Evolutionary conservation across 2,797 vertebrate species (phyloP).

Genomic region (Amazonetta brasiliensis): DNA sequence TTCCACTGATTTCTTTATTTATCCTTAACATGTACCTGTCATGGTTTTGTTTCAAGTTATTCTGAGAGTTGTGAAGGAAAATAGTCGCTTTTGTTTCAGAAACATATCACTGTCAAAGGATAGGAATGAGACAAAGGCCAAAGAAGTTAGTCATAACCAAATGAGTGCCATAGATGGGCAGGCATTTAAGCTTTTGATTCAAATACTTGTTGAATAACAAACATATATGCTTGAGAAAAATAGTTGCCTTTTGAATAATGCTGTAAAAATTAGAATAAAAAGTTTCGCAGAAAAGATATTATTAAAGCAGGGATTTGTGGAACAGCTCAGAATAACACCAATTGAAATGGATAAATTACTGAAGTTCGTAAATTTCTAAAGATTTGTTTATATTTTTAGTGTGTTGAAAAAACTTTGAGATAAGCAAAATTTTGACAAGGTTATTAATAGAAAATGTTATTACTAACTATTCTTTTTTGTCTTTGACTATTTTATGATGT

Average conservation of each 20-base stretch:
- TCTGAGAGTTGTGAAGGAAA: conserved; percentile 37
- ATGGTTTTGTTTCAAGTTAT: conserved; percentile 11
- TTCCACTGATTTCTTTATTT: background rate
- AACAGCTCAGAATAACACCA: background rate
- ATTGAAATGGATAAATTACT: background rate
- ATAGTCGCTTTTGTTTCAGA: conserved; percentile 56
- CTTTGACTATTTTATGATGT: conserved; percentile 15
- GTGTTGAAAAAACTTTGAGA: background rate
- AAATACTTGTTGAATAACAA: conserved; percentile 41
- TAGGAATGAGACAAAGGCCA: conserved; percentile 66
- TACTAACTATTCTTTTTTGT: conserved; percentile 63
- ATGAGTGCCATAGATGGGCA: conserved; percentile 64
- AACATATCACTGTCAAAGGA: conserved; percentile 56
- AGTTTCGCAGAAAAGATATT: background rate
- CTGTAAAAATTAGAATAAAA: background rate
- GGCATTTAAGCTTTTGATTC: conserved; percentile 64
- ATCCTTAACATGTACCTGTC: conserved; percentile 35
- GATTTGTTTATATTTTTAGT: background rate
- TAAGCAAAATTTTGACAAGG: background rate
- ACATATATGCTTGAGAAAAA: conserved; percentile 20
- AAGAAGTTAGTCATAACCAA: conserved; percentile 64
- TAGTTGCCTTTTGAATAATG: background rate
- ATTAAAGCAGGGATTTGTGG: background rate
- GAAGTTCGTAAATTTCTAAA: background rate
- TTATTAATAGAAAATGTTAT: conserved; percentile 32